Evolutionary conservation across 2,888 invertebrate genomes (phyloP), one percentile per base, ranked within the genome.

Genomic region (Fragum fragum): DNA sequence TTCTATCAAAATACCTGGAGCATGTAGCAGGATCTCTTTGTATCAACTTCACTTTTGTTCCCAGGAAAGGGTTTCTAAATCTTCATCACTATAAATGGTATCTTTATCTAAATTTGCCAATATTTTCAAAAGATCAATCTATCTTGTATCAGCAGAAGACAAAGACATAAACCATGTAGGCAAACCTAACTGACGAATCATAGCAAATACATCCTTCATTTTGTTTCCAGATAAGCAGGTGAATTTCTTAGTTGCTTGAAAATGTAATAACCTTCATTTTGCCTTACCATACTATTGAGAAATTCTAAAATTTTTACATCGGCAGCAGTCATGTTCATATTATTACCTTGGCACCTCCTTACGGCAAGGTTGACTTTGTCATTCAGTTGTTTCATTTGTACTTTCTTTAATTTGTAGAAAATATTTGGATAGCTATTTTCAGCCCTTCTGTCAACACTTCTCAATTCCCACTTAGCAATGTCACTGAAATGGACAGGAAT

Each of bases 211-310:
- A 76, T 85, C 79, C 73, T 81, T 81, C 21, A 78, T 81, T 69
- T 73, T 32, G 77, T 61, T 32, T 61, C 61, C 16, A 61, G 32
- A 61, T 61, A 61, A n/a, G 61, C 61, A 32, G 61, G 61, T 32
- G 61, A 61, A 76, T 82, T 79, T 63, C 81, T 73, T 6, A 82
- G 66, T 14, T 73, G 72, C 42, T 73, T 52, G 32, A 80, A 85
- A 23, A 90, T 94, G 85, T 92, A 91, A 73, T 93, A 93, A 72
- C 91, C 89, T 71, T 90, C 87, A 63, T 89, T 90, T 87, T 90
- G 85, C 61, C 94, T 53, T 11, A 79, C 79, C 18, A 83, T 92
- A 28, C 57, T 39, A 57, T 76, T 66, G n/a, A 61, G 61, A n/a
- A 36, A 57, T 23, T 14, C 9, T 63, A 71, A 26, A 28, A 80